Percentiles rank a stretch among this genome's conserved stretches.
Conservation (phyloP, 2,797 vertebrate genomes). For the Scyliorhinus canicula region DNA sequence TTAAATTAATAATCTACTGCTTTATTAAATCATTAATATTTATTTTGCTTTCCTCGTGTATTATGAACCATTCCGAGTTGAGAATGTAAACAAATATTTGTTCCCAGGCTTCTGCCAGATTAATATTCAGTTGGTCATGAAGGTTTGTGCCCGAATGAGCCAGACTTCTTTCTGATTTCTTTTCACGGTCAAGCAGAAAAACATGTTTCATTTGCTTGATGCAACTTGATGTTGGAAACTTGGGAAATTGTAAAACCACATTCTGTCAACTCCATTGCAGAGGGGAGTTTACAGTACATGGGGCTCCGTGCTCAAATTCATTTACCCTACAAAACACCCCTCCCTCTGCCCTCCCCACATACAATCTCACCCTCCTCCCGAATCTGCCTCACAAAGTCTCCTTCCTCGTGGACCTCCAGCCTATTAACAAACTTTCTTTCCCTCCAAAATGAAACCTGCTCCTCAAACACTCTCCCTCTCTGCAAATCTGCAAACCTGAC, state of each 20-base stretch:
- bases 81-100: neutral
- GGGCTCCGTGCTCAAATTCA: no score
- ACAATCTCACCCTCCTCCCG: no score
- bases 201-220: neutral
- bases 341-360: no score
- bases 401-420: no score
- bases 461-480: no score
- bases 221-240: neutral
- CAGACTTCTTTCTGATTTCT: neutral
- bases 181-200: neutral
- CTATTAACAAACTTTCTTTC: no score
- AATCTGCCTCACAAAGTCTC: no score
- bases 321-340: no score
- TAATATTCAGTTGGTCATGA: neutral
- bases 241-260: neutral
- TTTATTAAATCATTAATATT: neutral
- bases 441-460: no score
- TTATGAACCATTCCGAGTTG: neutral
- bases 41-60: neutral
- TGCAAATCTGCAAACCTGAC: no score
- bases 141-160: neutral
- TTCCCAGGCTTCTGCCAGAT: neutral
- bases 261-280: no score
- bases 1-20: neutral
- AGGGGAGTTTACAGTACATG: no score